These are phyloP conservation scores for Drosophila truncata DNA, from an alignment of 1,140 invertebrate species.

Conservation along the genomic window DNA sequence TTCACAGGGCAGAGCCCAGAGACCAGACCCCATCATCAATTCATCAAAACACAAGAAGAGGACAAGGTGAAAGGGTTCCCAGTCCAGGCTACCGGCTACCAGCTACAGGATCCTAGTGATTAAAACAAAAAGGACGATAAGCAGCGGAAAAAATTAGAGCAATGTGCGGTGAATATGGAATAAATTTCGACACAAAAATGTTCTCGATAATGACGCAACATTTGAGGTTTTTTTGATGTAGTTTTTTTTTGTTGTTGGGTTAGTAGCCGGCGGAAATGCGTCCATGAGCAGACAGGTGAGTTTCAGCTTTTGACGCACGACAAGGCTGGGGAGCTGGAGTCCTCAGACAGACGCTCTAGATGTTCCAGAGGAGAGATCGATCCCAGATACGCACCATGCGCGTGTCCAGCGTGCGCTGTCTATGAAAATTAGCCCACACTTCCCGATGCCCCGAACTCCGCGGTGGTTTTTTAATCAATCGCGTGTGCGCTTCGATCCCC, in stretches of 20 bases:
- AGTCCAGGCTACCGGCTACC: not conserved
- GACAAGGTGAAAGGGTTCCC: constrained; percentile 21
- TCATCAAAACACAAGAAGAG: constrained; percentile 78
- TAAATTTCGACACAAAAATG: constrained; percentile 70
- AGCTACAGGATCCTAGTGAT: constrained; percentile 48
- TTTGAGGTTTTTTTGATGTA: constrained; percentile 73
- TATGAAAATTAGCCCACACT: constrained; percentile 69
- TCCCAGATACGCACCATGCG: constrained; percentile 58
- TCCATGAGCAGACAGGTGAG: constrained; percentile 67
- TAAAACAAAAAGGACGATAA: constrained; percentile 81
- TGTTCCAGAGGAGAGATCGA: constrained; percentile 14
- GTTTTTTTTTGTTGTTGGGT: constrained; percentile 11
- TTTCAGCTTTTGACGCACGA: constrained; percentile 51
- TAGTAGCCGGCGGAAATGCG: constrained; percentile 71
- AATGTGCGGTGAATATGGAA: constrained; percentile 79
- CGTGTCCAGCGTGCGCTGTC: constrained; percentile 73
- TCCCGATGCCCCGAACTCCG: not conserved
- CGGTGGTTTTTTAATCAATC: constrained; percentile 68
- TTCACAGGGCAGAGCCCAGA: constrained; percentile 22
- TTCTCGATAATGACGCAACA: constrained; percentile 79
- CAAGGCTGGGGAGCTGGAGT: constrained; percentile 18
- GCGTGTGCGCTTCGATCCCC: constrained; percentile 60
- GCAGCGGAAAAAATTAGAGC: constrained; percentile 83
- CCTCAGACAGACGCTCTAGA: constrained; percentile 22
- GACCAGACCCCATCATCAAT: constrained; percentile 82